These are phyloP conservation scores for Selenia dentaria DNA, from an alignment of 2,888 invertebrate genomes.

Conservation along the genomic window DNA sequence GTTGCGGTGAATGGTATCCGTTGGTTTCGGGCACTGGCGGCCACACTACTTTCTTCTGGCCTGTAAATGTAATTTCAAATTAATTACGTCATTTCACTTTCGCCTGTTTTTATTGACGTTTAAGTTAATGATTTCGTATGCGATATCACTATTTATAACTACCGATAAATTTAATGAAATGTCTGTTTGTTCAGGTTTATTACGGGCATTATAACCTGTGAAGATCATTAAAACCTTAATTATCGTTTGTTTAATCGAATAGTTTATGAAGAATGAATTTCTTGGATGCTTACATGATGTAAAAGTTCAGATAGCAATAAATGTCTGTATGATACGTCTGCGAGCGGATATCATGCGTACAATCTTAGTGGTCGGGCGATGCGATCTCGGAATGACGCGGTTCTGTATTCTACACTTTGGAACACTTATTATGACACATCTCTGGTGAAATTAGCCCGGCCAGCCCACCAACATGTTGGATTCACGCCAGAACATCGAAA, in stretches of 20 bases:
- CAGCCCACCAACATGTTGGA: constrained; percentile 68
- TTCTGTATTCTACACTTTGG: constrained; percentile 57
- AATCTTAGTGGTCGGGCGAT: constrained; percentile 47
- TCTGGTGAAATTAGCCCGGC: constrained; percentile 71
- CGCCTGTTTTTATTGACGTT: background rate
- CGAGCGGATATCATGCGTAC: constrained; percentile 30
- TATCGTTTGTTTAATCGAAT: background rate
- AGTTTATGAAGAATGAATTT: constrained; percentile 16
- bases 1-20: constrained; percentile 83
- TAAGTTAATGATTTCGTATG: background rate
- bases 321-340: constrained; percentile 3
- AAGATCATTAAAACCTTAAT: background rate
- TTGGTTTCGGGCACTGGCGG: constrained; percentile 90
- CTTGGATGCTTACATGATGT: constrained; percentile 10
- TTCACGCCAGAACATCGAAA: constrained; percentile 62
- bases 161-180: too few relatives aligned
- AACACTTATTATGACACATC: constrained; percentile 74
- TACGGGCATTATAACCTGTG: background rate
- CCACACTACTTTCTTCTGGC: constrained; percentile 94
- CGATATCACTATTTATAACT: too few relatives aligned
- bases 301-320: constrained; percentile 8
- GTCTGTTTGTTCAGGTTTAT: too few relatives aligned
- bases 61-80: constrained; percentile 76
- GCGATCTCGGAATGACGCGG: constrained; percentile 51
- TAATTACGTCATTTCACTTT: constrained; percentile 17